These are phyloP conservation scores for Cephalopterus ornatus DNA, from an alignment of 2,113 vertebrate genomes.

Conservation along the genomic window DNA sequence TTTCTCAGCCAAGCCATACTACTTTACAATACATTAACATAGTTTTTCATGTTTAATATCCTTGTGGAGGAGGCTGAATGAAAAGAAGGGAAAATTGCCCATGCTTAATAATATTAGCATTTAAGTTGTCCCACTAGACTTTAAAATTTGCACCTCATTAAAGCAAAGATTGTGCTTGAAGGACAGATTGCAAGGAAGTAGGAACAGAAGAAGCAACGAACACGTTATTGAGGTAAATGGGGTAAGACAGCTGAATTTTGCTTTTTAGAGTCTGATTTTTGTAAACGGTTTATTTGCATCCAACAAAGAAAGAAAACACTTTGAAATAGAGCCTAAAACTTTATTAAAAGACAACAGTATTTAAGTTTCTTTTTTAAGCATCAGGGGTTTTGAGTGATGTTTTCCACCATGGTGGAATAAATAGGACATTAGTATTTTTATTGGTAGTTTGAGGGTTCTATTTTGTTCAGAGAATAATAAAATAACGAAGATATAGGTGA, in stretches of 20 bases:
- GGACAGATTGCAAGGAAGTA: background rate
- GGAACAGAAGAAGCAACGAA: background rate
- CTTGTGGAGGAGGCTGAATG: slow-evolving; percentile 23
- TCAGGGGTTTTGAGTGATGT: background rate
- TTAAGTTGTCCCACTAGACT: slow-evolving; percentile 36
- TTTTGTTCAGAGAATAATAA: background rate
- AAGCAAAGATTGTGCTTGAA: slow-evolving; percentile 31
- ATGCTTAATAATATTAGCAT: slow-evolving; percentile 47
- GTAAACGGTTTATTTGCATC: background rate
- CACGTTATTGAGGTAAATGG: background rate
- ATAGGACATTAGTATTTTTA: background rate
- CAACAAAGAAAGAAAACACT: background rate
- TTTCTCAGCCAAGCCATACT: background rate
- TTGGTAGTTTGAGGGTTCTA: background rate
- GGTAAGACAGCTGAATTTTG: background rate
- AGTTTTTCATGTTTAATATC: slow-evolving; percentile 55
- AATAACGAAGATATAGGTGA: background rate
- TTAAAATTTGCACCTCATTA: slow-evolving; percentile 40
- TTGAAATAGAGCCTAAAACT: background rate
- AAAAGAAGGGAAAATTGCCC: slow-evolving; percentile 37
- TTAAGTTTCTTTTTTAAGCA: background rate
- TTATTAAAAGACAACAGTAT: background rate
- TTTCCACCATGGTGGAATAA: background rate
- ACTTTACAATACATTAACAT: slow-evolving; percentile 34
- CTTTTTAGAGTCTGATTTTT: background rate